Evolutionary conservation across 1,140 invertebrate genomes (phyloP).

Genomic region (Drosophila azteca): DNA sequence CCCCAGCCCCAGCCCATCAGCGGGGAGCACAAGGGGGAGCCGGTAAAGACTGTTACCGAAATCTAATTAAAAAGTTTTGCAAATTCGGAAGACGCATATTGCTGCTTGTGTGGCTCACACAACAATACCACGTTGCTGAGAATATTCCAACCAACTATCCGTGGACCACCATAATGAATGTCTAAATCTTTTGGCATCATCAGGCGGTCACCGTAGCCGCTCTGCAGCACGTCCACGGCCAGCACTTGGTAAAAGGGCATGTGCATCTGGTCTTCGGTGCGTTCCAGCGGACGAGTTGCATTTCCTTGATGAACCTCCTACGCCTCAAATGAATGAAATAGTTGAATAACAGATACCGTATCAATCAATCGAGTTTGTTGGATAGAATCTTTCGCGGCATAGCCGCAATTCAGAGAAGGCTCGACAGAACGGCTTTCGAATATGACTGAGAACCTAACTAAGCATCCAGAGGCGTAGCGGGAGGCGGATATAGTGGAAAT

Average conservation of each 20-base stretch:
- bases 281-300: constrained; percentile 46
- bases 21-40: background rate
- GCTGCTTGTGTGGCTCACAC: constrained; percentile 7
- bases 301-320: background rate
- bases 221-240: constrained; percentile 28
- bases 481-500: too few relatives aligned
- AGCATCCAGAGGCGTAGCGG: too few relatives aligned
- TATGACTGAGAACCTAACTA: too few relatives aligned
- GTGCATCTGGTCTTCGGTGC: constrained; percentile 20
- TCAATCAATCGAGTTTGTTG: too few relatives aligned
- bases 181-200: constrained; percentile 33
- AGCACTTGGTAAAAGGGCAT: constrained; percentile 38
- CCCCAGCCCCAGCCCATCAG: constrained; percentile 5
- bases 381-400: too few relatives aligned
- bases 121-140: too few relatives aligned
- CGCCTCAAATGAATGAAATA: too few relatives aligned
- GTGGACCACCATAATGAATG: constrained; percentile 46
- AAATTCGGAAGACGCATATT: constrained; percentile 38
- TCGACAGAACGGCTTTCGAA: too few relatives aligned
- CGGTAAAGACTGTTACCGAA: constrained; percentile 39
- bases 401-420: too few relatives aligned
- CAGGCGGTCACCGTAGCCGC: constrained; percentile 47
- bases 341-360: too few relatives aligned
- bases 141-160: background rate
- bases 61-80: constrained; percentile 69